Conservation (phyloP, 2,797 vertebrate species). For the Notoglanidium macrostoma region DNA sequence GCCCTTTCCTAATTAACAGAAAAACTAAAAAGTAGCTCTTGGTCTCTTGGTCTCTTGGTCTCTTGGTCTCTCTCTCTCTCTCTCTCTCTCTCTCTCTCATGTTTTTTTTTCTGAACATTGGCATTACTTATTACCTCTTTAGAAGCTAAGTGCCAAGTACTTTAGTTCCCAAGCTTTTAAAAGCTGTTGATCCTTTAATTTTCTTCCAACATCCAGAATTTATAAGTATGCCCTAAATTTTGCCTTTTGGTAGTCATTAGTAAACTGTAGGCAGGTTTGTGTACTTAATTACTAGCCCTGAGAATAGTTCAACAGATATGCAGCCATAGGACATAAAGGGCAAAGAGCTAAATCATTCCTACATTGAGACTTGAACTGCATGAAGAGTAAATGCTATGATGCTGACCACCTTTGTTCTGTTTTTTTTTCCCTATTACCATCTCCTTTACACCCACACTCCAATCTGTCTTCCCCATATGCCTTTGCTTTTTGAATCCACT, state of each 20-base stretch:
- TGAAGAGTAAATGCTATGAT: neutral
- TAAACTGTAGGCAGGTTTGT: neutral
- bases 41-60: conserved; percentile 6
- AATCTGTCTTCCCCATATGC: neutral
- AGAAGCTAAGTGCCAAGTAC: conserved; percentile 9
- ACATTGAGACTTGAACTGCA: neutral
- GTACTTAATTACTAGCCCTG: neutral
- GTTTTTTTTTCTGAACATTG: conserved; percentile 1
- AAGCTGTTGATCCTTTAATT: neutral
- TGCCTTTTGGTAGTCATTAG: neutral
- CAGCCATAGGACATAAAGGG: neutral
- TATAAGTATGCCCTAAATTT: neutral
- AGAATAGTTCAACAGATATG: neutral
- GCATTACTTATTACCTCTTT: conserved; percentile 11
- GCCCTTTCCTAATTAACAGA: conserved; percentile 43
- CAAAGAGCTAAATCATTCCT: neutral
- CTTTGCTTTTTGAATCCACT: neutral
- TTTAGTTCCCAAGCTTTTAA: neutral
- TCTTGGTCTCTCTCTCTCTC: neutral
- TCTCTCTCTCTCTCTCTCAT: neutral
- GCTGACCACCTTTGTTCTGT: neutral
- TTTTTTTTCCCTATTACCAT: neutral
- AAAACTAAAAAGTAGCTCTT: conserved; percentile 15
- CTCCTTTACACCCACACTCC: neutral
- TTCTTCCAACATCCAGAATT: neutral